phyloP scores from a whole-genome alignment of 2,888 invertebrate genomes.

The Hirudinaria manillensis region DNA sequence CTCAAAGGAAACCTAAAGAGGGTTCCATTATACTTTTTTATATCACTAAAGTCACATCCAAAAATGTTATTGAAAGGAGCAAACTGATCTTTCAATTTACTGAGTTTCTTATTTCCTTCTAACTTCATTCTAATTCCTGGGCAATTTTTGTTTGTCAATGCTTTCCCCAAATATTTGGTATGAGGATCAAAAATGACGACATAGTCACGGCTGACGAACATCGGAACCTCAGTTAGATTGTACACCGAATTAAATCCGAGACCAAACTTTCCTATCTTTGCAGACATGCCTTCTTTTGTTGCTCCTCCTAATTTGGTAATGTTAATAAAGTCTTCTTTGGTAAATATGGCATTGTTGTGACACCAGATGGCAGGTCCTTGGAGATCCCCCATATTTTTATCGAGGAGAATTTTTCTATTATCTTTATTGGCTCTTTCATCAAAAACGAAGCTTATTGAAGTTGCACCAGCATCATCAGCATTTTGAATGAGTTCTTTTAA shows the following conservation, averaged over 20 bases:
- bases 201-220: conserved; percentile 44
- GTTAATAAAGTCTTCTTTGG: conserved; percentile 45
- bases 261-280: conserved; percentile 48
- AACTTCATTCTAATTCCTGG: conserved; percentile 42
- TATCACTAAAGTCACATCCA: conserved; percentile 38
- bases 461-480: conserved; percentile 49
- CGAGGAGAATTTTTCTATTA: conserved; percentile 40
- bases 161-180: conserved; percentile 42
- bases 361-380: conserved; percentile 48
- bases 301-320: conserved; percentile 45
- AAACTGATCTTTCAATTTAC: conserved; percentile 44
- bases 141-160: conserved; percentile 34
- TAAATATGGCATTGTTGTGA: conserved; percentile 46
- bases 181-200: conserved; percentile 50
- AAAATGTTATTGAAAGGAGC: conserved; percentile 43
- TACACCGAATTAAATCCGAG: conserved; percentile 51
- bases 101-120: conserved; percentile 37
- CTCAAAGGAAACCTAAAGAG: conserved; percentile 42
- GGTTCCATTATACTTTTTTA: conserved; percentile 38
- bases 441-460: conserved; percentile 43
- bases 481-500: conserved; percentile 48
- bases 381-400: conserved; percentile 42
- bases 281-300: conserved; percentile 43
- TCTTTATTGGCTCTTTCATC: conserved; percentile 44
- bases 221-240: conserved; percentile 50